Base-by-base conservation (phyloP, 2,113 vertebrate species). In the Elephantulus edwardii region DNA sequence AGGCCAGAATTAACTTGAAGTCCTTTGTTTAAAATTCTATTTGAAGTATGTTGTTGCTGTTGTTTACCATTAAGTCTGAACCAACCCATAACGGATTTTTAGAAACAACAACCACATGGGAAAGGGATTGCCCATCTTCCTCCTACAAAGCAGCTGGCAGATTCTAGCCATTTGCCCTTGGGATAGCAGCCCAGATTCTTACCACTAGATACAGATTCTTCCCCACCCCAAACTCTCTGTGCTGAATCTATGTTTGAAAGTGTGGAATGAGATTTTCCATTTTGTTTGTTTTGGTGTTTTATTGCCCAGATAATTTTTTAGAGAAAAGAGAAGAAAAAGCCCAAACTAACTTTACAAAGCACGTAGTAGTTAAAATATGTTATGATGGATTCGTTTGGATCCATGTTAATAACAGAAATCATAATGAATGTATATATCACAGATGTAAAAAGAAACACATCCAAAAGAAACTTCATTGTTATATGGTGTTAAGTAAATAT, bases 401-500 rank as follows among this genome's bases (percentile, higher is more conserved):
- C 5, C 38, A 83, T 17, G 20, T 88, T 92, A 95, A 62, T 74
- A 90, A 44, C 54, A 83, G 17, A 76, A 52, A 77, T 92, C 48
- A 86, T 88, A 62, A 79, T 76, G 40, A 83, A 75, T 50, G 16
- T 71, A 80, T 80, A 40, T 71, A 56, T 88, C 71, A 56, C 40
- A 79, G 70, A 86, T 91, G 19, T 64, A 35, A 50, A 91, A 54
- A 86, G 90, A 79, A 94, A 64, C 26, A 87, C 11, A 85, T 83
- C 8, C 17, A 77, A 93, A 82, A 52, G 30, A 93, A 87, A 88
- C 78, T 89, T 96, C 10, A 86, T 92, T 91, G 28, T 81, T 81
- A 91, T 90, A 81, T 88, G 80, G 68, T 95, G 68, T 91, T 95
- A 92, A 58, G 70, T 88, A 84, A 95, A 88, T 91, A 56, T 60